Evolutionary conservation across 1,140 invertebrate species (phyloP).

Genomic region (Mamestra configurata): DNA sequence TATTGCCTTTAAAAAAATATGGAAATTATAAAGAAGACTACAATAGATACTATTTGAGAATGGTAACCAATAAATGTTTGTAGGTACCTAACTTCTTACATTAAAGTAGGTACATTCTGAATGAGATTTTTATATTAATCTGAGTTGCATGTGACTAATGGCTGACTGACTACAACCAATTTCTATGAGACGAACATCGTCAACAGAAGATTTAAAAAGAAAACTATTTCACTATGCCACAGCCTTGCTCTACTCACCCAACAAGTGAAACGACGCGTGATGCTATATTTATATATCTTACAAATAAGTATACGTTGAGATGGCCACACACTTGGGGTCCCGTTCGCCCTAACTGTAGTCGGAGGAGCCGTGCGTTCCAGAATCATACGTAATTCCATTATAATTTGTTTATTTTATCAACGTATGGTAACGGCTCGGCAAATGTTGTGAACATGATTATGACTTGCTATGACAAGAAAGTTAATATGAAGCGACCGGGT

Average conservation of each 20-base stretch:
- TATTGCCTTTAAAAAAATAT: too few species aligned
- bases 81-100: too few species aligned
- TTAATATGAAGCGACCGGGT: too few species aligned
- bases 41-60: too few species aligned
- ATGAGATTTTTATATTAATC: too few species aligned
- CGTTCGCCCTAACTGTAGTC: constrained; percentile 33
- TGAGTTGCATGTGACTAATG: too few species aligned
- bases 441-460: background rate
- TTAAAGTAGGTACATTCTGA: too few species aligned
- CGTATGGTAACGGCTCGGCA: background rate
- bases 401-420: constrained; percentile 39
- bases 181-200: background rate
- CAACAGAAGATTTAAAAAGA: background rate
- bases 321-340: constrained; percentile 29
- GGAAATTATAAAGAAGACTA: too few species aligned
- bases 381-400: constrained; percentile 45
- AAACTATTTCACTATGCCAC: background rate
- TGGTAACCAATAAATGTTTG: too few species aligned
- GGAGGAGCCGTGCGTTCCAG: constrained; percentile 26
- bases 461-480: background rate
- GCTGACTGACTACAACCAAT: background rate
- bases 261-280: background rate
- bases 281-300: constrained; percentile 5
- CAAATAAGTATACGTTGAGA: constrained; percentile 8
- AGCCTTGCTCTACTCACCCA: background rate